Conservation (phyloP, 2,113 vertebrate genomes). For the Ginglymostoma cirratum region DNA sequence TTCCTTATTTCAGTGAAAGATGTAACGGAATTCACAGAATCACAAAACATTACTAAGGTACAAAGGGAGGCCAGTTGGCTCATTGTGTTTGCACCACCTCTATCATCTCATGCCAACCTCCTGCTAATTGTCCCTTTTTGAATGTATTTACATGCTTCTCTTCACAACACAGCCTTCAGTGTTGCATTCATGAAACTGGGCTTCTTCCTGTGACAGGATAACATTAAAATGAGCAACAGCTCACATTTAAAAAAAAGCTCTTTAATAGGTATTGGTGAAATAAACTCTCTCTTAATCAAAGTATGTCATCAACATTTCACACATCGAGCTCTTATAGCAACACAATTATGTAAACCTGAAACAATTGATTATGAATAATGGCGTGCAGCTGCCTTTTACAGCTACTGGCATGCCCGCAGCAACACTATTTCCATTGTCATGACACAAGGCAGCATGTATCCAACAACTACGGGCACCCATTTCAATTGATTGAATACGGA, state of each 20-base stretch:
- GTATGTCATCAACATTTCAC: neutral
- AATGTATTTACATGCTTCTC: neutral
- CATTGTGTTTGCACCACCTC: no score
- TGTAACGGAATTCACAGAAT: neutral
- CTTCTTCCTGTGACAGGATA: neutral
- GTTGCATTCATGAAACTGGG: neutral
- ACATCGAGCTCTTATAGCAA: neutral
- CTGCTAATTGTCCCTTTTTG: neutral
- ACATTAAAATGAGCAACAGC: neutral
- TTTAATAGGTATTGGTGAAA: neutral
- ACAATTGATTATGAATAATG: neutral
- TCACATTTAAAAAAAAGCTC: no score
- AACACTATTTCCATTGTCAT: neutral
- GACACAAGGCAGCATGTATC: neutral
- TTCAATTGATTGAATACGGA: neutral
- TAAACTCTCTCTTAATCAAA: neutral
- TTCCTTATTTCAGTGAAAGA: neutral
- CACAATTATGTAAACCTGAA: neutral
- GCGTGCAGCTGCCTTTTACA: neutral
- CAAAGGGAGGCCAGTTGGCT: no score
- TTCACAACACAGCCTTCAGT: neutral
- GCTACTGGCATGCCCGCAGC: neutral
- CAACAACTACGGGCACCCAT: neutral
- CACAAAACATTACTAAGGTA: no score
- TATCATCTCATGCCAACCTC: no score